phyloP scores from a whole-genome alignment of 2,113 vertebrate species.

The Amia ocellicauda region DNA sequence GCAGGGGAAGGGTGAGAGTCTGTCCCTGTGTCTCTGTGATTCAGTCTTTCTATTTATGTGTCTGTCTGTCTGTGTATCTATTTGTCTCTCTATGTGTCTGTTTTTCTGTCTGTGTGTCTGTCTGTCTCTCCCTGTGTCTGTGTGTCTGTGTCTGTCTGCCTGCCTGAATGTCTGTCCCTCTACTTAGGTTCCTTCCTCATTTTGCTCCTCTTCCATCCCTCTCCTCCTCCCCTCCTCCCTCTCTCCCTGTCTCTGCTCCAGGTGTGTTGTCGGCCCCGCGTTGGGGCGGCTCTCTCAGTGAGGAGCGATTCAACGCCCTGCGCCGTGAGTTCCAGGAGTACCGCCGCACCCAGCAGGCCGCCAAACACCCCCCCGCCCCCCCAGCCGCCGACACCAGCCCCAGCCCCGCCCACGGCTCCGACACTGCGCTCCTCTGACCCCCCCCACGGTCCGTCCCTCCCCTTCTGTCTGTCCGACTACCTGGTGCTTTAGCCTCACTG shows the following conservation, averaged over 20 bases:
- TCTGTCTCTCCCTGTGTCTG: conserved; percentile 36
- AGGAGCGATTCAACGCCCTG: conserved; percentile 68
- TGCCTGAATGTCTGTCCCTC: conserved; percentile 37
- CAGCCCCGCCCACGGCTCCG: too few relatives aligned
- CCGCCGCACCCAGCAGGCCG: conserved; percentile 52
- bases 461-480: conserved; percentile 24
- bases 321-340: conserved; percentile 68
- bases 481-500: conserved; percentile 16
- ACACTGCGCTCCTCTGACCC: conserved; percentile 63
- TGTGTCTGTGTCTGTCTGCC: conserved; percentile 29
- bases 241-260: conserved; percentile 1
- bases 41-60: neutral
- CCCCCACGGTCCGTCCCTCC: conserved; percentile 45
- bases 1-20: conserved; percentile 51
- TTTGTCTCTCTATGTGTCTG: conserved; percentile 37
- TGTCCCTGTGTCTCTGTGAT: neutral
- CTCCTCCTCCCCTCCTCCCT: neutral
- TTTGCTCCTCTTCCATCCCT: neutral
- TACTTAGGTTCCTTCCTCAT: conserved; percentile 50
- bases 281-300: conserved; percentile 61
- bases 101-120: conserved; percentile 29
- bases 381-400: conserved; percentile 51
- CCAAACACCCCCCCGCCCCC: conserved; percentile 36
- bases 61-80: conserved; percentile 25
- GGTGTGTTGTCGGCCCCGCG: conserved; percentile 23